Evolutionary conservation across 2,113 vertebrate genomes (phyloP).

Genomic region (Charadrius vociferus): DNA sequence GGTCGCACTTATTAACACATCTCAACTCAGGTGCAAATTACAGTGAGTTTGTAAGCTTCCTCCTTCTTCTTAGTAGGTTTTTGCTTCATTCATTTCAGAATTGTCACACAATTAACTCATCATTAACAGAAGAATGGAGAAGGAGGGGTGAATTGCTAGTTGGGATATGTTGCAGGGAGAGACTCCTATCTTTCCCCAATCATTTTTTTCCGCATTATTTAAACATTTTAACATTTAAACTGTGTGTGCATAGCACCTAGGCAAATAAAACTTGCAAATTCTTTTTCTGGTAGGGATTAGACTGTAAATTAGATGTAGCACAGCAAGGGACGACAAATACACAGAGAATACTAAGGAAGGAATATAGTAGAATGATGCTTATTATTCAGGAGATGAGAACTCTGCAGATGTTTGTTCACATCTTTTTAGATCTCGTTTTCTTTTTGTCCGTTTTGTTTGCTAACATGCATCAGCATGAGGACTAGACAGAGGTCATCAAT

Average conservation of each 20-base stretch:
- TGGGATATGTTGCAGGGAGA: neutral
- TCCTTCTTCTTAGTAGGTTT: neutral
- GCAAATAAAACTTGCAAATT: neutral
- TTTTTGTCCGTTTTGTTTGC: neutral
- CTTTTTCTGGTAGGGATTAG: neutral
- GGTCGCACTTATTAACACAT: slow-evolving; percentile 4
- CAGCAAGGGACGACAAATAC: slow-evolving; percentile 14
- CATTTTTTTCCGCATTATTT: neutral
- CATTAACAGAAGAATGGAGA: neutral
- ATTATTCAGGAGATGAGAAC: slow-evolving; percentile 43
- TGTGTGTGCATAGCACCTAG: neutral
- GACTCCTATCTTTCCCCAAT: neutral
- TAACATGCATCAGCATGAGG: neutral
- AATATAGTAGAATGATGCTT: slow-evolving; percentile 26
- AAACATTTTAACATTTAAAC: neutral
- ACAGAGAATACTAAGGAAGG: slow-evolving; percentile 4
- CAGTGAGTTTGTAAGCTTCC: neutral
- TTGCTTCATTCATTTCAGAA: slow-evolving; percentile 10
- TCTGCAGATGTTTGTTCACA: slow-evolving; percentile 25
- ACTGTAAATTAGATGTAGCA: slow-evolving; percentile 35
- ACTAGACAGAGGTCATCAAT: neutral
- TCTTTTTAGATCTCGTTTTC: slow-evolving; percentile 16
- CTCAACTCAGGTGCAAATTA: neutral
- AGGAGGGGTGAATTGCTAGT: neutral
- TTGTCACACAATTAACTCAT: neutral